A percentile compares a stretch with the other conserved stretches of the same genome.
Conservation (phyloP, 2,888 invertebrate genomes). For the Dynastes maya region DNA sequence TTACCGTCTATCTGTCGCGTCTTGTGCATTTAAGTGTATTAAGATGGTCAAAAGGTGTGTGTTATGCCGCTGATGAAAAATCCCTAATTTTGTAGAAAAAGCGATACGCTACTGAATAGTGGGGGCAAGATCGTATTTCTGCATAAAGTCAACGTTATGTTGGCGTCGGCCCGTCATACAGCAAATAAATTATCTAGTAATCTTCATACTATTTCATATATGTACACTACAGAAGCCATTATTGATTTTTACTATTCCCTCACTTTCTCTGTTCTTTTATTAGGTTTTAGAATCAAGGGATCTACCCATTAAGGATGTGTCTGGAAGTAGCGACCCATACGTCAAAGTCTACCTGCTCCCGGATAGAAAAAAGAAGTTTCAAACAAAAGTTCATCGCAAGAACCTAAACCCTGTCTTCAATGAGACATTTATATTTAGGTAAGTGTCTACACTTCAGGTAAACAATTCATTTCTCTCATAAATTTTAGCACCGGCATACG, state of each 20-base stretch:
- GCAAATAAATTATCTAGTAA: too few relatives aligned
- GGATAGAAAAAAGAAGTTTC: constrained; percentile 89
- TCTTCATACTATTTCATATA: too few relatives aligned
- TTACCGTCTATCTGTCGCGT: too few relatives aligned
- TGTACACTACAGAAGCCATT: background rate
- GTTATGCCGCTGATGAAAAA: too few relatives aligned
- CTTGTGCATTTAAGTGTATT: too few relatives aligned
- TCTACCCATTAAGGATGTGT: constrained; percentile 87
- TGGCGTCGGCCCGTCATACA: too few relatives aligned
- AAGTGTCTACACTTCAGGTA: constrained; percentile 55
- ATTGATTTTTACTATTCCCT: background rate
- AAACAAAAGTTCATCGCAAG: constrained; percentile 87
- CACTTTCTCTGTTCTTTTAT: constrained; percentile 34
- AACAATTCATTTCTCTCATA: background rate
- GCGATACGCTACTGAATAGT: too few relatives aligned
- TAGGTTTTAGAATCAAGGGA: constrained; percentile 84
- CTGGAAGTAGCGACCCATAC: constrained; percentile 90
- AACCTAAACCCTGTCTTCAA: constrained; percentile 88
- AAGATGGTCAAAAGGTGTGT: too few relatives aligned
- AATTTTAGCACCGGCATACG: background rate
- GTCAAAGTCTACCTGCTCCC: constrained; percentile 89
- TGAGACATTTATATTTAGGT: constrained; percentile 89
- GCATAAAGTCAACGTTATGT: too few relatives aligned
- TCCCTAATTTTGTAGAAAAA: too few relatives aligned
- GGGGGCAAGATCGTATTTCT: too few relatives aligned